These are phyloP conservation scores for Cantharis rufa DNA, from an alignment of 2,888 invertebrate genomes.

Conservation along the genomic window DNA sequence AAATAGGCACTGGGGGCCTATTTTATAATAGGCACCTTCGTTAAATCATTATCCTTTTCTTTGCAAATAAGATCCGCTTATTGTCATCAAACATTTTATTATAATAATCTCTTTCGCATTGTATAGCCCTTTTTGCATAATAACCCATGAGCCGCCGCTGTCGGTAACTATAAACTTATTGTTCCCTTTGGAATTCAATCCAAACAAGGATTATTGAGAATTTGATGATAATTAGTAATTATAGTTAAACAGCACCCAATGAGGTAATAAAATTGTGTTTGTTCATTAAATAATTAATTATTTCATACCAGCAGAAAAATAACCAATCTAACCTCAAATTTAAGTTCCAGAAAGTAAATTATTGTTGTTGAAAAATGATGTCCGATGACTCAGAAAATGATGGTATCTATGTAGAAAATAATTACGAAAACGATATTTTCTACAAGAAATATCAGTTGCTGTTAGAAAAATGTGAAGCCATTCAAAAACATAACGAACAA, in stretches of 20 bases:
- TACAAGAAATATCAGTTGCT: slow-evolving; percentile 75
- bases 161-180: neutral
- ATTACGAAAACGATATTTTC: slow-evolving; percentile 68
- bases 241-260: neutral
- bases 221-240: neutral
- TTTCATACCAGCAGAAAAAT: neutral
- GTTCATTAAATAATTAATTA: neutral
- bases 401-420: slow-evolving; percentile 52
- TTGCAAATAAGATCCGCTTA: too few species aligned
- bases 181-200: neutral
- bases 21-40: too few species aligned
- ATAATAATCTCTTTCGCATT: too few species aligned
- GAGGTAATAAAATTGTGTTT: neutral
- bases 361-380: slow-evolving; percentile 52
- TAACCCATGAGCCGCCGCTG: neutral
- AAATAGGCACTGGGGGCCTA: too few species aligned
- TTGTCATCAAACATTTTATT: too few species aligned
- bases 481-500: slow-evolving; percentile 79
- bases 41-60: too few species aligned
- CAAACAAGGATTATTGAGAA: neutral
- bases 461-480: slow-evolving; percentile 73
- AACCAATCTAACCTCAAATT: neutral
- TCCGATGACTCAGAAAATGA: slow-evolving; percentile 67
- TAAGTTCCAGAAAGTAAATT: neutral
- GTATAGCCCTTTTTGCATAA: too few species aligned